phyloP scores from a whole-genome alignment of 2,888 invertebrate species.

The Drosophila ezoana region DNA sequence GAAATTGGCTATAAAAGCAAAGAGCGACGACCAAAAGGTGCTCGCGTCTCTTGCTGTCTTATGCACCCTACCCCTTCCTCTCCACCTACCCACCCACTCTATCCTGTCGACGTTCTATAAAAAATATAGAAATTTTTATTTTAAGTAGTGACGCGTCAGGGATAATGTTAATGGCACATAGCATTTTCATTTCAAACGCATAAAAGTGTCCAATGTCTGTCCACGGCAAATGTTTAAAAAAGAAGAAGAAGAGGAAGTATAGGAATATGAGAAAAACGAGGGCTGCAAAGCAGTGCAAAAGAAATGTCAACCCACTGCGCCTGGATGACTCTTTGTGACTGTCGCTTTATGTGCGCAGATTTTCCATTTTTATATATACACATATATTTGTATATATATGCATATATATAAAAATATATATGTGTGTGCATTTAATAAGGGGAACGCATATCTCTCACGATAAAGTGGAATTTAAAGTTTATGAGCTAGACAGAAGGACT shows the following conservation, averaged over 20 bases:
- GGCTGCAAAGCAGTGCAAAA: constrained; percentile 35
- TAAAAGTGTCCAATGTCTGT: constrained; percentile 70
- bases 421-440: constrained; percentile 53
- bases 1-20: constrained; percentile 77
- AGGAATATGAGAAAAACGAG: constrained; percentile 1
- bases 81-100: background rate
- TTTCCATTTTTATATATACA: constrained; percentile 45
- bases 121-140: constrained; percentile 79
- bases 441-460: constrained; percentile 61
- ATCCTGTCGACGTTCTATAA: constrained; percentile 48
- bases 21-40: constrained; percentile 72
- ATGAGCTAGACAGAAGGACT: constrained; percentile 65
- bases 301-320: constrained; percentile 40
- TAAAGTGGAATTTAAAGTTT: constrained; percentile 74
- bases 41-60: constrained; percentile 33
- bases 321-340: constrained; percentile 58
- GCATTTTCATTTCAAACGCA: constrained; percentile 80
- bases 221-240: constrained; percentile 55
- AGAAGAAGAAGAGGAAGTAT: constrained; percentile 6
- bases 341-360: constrained; percentile 69
- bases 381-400: constrained; percentile 33
- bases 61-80: background rate
- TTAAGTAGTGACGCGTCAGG: constrained; percentile 80
- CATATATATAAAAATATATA: constrained; percentile 19
- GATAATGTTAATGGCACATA: constrained; percentile 81